Evolutionary conservation across 2,113 vertebrate species (phyloP).

Genomic region (Bujurquina vittata): DNA sequence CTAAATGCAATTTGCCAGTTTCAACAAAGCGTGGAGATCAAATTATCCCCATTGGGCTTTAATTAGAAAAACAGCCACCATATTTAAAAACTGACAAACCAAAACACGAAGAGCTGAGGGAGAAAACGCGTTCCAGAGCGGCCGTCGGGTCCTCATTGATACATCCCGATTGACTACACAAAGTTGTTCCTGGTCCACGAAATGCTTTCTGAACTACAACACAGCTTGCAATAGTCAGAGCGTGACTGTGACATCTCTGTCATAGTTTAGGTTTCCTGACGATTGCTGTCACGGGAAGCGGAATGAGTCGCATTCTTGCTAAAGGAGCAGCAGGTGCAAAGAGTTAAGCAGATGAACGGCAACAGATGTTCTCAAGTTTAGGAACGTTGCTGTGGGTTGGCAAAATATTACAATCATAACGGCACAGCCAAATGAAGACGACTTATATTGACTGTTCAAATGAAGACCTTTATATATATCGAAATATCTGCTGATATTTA

Average conservation of each 20-base stretch:
- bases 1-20: neutral
- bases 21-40: neutral
- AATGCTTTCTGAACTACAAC: neutral
- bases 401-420: neutral
- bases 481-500: no score
- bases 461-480: no score
- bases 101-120: neutral
- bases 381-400: neutral
- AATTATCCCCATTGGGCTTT: neutral
- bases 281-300: neutral
- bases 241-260: slow-evolving; percentile 10
- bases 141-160: neutral
- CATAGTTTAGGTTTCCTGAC: neutral
- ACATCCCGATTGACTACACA: neutral
- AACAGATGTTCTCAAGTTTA: slow-evolving; percentile 29
- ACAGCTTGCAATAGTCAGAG: slow-evolving; percentile 3
- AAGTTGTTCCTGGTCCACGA: neutral
- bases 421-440: neutral
- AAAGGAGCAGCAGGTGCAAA: slow-evolving; percentile 26
- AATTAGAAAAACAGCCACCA: neutral
- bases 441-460: no score
- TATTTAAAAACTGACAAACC: neutral
- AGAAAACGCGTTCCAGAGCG: neutral
- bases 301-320: neutral
- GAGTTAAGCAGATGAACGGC: no score